Base-by-base conservation (phyloP, 2,113 vertebrate species). In the Saguinus midas region DNA sequence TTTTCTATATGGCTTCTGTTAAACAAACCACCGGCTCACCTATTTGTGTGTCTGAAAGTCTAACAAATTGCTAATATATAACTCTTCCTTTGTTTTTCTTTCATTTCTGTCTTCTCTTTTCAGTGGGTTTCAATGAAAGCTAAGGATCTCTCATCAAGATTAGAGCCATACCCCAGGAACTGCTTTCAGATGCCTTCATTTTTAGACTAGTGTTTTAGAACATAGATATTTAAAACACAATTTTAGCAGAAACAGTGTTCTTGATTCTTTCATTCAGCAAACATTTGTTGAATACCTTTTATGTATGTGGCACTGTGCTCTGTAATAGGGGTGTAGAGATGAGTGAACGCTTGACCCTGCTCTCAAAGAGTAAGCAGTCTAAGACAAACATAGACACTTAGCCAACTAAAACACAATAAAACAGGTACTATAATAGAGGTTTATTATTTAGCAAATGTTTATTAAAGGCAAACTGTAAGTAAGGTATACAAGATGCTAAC, bases 171-270 rank as follows among this genome's bases (percentile, higher is more conserved):
- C 5, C 8, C 40, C 43, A 23, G 58, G 18, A 32, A 37, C 50
- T 90, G 12, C n/a, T 61, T 61, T 61, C 29, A 73, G 64, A 73
- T 85, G 7, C 57, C 20, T 87, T 94, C 64, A 76, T 45, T 92
- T 96, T 87, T 72, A 90, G 48, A 84, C 5, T 48, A 29, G 35
- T 64, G 17, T 91, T 96, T 96, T 81, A 23, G 32, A 86, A 66
- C 45, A 80, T 58, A 87, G 18, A 17, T 57, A 50, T 86, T 50
- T 82, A 37, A 83, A 68, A 32, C 14, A 2, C n/a, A 5, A 84
- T 87, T 48, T 85, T 87, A 85, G 61, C 45, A 90, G 75, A 70
- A 84, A 32, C 8, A 55, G 16, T 2, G 3, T 64, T 84, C 58
- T 40, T 93, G 35, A 57, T 81, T 55, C 40, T 23, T 70, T 95